A percentile compares a stretch with the other conserved stretches of the same genome.
Evolutionary conservation across 2,797 vertebrate genomes (phyloP).

Genomic region (Poeciliopsis infans): DNA sequence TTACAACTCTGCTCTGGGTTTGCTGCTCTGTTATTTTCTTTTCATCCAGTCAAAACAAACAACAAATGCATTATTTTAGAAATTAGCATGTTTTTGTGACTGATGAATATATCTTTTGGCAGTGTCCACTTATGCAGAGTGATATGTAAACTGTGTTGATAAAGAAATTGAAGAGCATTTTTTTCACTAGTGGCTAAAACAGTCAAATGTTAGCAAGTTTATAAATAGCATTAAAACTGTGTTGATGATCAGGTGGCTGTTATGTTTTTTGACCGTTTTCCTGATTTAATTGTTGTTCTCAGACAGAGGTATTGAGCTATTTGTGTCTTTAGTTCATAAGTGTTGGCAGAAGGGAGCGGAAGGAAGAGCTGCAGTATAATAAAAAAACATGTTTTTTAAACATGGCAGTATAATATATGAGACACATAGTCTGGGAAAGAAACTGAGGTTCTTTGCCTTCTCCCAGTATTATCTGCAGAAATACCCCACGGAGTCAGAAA

Average conservation of each 20-base stretch:
- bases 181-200: neutral
- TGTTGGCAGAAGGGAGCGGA: neutral
- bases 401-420: too few relatives aligned
- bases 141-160: neutral
- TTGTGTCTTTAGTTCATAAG: neutral
- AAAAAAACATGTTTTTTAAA: neutral
- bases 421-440: too few relatives aligned
- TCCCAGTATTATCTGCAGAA: too few relatives aligned
- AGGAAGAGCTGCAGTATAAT: neutral
- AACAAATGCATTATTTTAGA: neutral
- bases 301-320: neutral
- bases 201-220: neutral
- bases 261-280: neutral
- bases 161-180: neutral
- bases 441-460: too few relatives aligned
- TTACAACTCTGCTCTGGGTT: slow-evolving; percentile 4
- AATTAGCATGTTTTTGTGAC: neutral
- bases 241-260: neutral
- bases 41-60: neutral
- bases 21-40: neutral
- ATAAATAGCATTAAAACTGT: neutral
- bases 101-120: neutral
- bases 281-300: neutral
- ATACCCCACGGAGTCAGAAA: too few relatives aligned
- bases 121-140: neutral